Conservation (phyloP, 2,888 invertebrate species). For the Rhyacophila evoluta region DNA sequence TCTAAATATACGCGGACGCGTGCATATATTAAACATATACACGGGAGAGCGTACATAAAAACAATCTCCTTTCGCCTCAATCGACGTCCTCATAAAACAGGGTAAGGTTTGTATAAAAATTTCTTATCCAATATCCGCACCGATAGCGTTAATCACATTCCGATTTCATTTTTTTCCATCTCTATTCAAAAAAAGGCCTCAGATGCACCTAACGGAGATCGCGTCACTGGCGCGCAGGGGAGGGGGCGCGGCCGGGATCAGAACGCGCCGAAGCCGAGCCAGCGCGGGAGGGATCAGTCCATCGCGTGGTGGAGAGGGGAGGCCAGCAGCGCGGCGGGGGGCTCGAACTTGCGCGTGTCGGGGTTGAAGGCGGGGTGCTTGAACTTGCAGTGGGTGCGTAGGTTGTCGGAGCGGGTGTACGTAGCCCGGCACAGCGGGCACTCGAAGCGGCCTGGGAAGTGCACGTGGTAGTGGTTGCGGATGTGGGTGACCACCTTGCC, state of each 20-base stretch:
- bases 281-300: constrained; percentile 62
- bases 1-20: constrained; percentile 62
- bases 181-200: constrained; percentile 65
- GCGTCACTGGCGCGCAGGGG: constrained; percentile 63
- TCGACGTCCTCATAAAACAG: constrained; percentile 60
- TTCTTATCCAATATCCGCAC: constrained; percentile 72
- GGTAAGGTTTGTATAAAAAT: constrained; percentile 72
- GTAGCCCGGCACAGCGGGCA: constrained; percentile 92
- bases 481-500: constrained; percentile 95
- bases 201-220: constrained; percentile 73
- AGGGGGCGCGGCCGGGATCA: constrained; percentile 57
- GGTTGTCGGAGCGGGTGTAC: constrained; percentile 92
- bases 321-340: constrained; percentile 67
- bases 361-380: constrained; percentile 90
- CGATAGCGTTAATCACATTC: constrained; percentile 68
- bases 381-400: constrained; percentile 93
- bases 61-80: constrained; percentile 68
- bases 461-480: constrained; percentile 94
- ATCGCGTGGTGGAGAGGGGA: constrained; percentile 58
- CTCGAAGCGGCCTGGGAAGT: constrained; percentile 93
- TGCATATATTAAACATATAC: constrained; percentile 18
- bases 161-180: constrained; percentile 70
- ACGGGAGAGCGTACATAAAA: constrained; percentile 59
- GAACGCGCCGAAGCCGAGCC: constrained; percentile 53
- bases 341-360: constrained; percentile 88